Evolutionary conservation across 2,797 vertebrate genomes (phyloP), one percentile per base, ranked within the genome.

Genomic region (Sebastiscus albofasciatus): DNA sequence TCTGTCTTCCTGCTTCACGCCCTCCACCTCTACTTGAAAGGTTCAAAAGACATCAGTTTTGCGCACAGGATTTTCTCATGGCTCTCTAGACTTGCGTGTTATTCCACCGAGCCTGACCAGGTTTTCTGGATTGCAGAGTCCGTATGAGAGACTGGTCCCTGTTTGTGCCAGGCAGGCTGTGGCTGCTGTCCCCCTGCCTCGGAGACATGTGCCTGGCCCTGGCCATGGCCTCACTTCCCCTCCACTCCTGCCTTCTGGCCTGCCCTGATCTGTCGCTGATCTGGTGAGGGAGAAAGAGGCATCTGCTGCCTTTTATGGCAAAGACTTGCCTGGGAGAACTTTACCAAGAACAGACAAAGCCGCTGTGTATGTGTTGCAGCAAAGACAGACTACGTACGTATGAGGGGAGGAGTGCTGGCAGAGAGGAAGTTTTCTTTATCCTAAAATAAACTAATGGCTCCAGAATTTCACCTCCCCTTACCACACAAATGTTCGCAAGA

Each of bases 291-390:
- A 72, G 84, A 89, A 90, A 42, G 84, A 88, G 75, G 77, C 86
- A 87, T 91, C 89, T 87, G 89, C 92, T 94, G 90, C 95, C 95
- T 96, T 96, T 96, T 96, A 96, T 96, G 95, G 95, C 87, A 87
- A 95, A 93, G 86, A 88, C 77, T 92, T 83, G 88, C 72, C 77
- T 60, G 60, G 74, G 87, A 90, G 87, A 91, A 91, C 89, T 87
- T 90, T 67, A 93, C 84, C 81, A 89, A 82, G 87, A 92, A 89
- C 89, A 92, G 87, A 85, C 85, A 80, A 87, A 86, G 80, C 73
- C 67, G 68, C 85, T 82, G 84, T 89, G 81, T 71, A 65, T 66
- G 69, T 72, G 67, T 73, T 24, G 8, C 33, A 55, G 72, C 52
- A n/a, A 67, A 70, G 85, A 80, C 73, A 65, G 84, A 67, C 80